These are phyloP conservation scores for Hypolimnas misippus DNA, from an alignment of 2,888 invertebrate species.

Conservation along the genomic window DNA sequence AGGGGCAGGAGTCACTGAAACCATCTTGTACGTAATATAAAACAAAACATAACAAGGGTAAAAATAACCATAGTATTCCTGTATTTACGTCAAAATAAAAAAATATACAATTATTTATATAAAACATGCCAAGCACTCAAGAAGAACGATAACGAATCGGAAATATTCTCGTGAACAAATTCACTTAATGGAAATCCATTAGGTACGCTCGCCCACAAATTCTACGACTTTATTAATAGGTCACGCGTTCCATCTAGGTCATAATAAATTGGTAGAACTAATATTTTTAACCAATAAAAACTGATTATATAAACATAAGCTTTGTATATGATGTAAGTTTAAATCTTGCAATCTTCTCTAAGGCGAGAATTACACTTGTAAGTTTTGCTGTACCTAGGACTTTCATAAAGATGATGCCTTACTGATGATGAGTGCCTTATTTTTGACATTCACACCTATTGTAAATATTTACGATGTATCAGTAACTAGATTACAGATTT, in stretches of 20 bases:
- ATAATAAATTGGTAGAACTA: conserved; percentile 23
- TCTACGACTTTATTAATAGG: conserved; percentile 44
- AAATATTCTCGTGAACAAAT: conserved; percentile 41
- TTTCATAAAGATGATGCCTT: no score
- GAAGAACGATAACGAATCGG: conserved; percentile 34
- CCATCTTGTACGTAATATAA: no score
- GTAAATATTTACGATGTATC: no score
- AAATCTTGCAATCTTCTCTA: not conserved
- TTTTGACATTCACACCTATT: no score
- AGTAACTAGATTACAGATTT: no score
- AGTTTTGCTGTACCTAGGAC: no score
- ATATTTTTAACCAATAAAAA: conserved; percentile 14
- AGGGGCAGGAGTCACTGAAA: no score
- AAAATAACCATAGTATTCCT: not conserved
- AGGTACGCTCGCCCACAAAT: conserved; percentile 52
- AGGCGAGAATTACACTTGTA: not conserved
- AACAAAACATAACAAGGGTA: not conserved
- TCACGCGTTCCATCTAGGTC: conserved; percentile 42
- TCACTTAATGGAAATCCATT: conserved; percentile 65
- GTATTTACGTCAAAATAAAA: not conserved
- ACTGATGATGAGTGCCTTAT: no score
- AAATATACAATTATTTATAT: conserved; percentile 2
- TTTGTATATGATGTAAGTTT: not conserved
- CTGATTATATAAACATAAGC: not conserved
- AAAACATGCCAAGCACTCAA: conserved; percentile 32